These are phyloP conservation scores for Sigmodon hispidus DNA, from an alignment of 2,113 vertebrate species.

Conservation along the genomic window DNA sequence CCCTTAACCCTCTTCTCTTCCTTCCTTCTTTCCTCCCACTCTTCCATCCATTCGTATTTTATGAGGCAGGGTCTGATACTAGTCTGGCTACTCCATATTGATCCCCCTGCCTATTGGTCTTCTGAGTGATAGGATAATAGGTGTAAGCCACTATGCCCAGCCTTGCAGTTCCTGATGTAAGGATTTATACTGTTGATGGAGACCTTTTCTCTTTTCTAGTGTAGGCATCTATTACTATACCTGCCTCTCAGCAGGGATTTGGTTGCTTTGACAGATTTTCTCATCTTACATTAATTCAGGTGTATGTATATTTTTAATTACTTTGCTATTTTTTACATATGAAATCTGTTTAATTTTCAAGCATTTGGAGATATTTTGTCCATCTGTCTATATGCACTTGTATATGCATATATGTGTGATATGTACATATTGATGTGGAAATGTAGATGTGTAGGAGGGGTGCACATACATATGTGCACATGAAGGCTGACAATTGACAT, in stretches of 20 bases:
- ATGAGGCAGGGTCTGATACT: background rate
- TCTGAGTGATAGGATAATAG: background rate
- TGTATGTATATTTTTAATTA: slow-evolving; percentile 24
- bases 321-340: background rate
- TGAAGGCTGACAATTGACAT: background rate
- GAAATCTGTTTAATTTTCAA: slow-evolving; percentile 8
- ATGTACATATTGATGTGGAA: background rate
- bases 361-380: background rate
- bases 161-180: background rate
- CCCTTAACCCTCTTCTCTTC: background rate
- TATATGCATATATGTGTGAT: background rate
- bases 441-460: background rate
- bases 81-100: background rate
- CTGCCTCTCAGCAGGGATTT: background rate
- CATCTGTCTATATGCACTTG: background rate
- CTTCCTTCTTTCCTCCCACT: background rate
- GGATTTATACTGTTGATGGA: background rate
- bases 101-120: background rate
- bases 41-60: background rate
- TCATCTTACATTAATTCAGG: background rate
- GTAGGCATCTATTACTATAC: background rate
- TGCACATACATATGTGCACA: background rate
- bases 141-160: background rate
- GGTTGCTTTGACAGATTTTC: background rate
- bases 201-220: background rate